These are phyloP conservation scores for Pharmacophagus antenor DNA, from an alignment of 2,888 invertebrate species.

Conservation along the genomic window DNA sequence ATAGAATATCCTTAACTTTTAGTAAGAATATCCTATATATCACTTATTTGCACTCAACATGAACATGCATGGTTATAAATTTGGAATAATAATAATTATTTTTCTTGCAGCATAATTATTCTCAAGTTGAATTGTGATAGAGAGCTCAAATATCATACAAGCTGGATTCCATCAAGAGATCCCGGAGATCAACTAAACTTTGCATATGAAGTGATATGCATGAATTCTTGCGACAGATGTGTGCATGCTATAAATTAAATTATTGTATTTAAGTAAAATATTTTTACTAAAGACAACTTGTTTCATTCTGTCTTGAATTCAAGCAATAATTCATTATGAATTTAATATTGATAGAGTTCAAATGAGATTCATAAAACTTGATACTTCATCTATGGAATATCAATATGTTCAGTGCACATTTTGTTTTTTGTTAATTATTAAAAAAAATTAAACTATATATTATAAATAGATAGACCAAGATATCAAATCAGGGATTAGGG, in stretches of 20 bases:
- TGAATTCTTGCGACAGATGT: constrained; percentile 42
- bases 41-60: too few species aligned
- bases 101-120: constrained; percentile 42
- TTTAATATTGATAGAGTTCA: neutral
- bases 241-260: constrained; percentile 65
- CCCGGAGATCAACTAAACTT: constrained; percentile 22
- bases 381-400: too few species aligned
- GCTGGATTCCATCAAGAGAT: constrained; percentile 18
- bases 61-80: too few species aligned
- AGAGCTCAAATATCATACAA: constrained; percentile 30
- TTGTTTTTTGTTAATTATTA: too few species aligned
- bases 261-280: constrained; percentile 63
- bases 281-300: constrained; percentile 25
- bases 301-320: constrained; percentile 11
- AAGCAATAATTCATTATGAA: neutral
- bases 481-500: too few species aligned
- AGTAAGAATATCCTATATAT: too few species aligned
- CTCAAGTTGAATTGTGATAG: constrained; percentile 31
- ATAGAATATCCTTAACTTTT: too few species aligned
- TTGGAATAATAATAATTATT: constrained; percentile 18
- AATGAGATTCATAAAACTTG: too few species aligned
- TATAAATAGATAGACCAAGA: too few species aligned
- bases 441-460: too few species aligned
- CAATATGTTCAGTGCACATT: too few species aligned
- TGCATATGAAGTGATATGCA: constrained; percentile 36